Conservation (phyloP, 2,113 vertebrate genomes). For the Phylloscopus trochiloides region DNA sequence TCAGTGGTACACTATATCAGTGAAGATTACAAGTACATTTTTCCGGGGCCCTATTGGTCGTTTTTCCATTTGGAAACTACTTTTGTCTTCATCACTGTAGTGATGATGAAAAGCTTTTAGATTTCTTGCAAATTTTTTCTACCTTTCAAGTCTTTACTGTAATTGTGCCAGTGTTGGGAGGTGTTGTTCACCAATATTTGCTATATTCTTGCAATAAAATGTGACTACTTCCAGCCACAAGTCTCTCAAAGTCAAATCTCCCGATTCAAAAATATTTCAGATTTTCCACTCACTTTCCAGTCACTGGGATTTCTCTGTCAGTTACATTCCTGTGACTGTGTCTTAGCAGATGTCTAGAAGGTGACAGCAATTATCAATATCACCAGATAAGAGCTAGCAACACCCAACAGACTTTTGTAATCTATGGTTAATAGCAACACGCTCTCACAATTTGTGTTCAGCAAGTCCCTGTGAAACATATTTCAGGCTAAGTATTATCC, state of each 20-base stretch:
- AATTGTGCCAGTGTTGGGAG: background rate
- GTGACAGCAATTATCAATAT: background rate
- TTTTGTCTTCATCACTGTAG: background rate
- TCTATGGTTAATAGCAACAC: background rate
- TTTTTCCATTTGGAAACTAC: background rate
- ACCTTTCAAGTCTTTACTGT: background rate
- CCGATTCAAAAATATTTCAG: background rate
- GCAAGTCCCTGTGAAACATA: background rate
- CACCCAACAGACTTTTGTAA: background rate
- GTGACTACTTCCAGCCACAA: background rate
- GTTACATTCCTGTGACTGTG: background rate
- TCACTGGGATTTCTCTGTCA: background rate
- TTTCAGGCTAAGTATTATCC: background rate
- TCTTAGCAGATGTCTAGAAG: background rate
- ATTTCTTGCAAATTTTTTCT: background rate
- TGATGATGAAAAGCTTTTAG: background rate
- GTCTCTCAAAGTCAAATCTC: background rate
- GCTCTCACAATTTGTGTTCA: background rate
- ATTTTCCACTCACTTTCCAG: background rate
- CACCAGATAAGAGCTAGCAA: background rate
- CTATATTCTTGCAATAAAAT: background rate
- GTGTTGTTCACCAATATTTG: background rate
- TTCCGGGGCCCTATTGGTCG: fast-evolving
- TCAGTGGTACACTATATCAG: background rate
- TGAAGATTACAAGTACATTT: background rate